Evolutionary conservation across 1,140 invertebrate genomes (phyloP), one percentile per base, ranked within the genome.

Genomic region (fruit fly (Drosophila melanogaster)): DNA sequence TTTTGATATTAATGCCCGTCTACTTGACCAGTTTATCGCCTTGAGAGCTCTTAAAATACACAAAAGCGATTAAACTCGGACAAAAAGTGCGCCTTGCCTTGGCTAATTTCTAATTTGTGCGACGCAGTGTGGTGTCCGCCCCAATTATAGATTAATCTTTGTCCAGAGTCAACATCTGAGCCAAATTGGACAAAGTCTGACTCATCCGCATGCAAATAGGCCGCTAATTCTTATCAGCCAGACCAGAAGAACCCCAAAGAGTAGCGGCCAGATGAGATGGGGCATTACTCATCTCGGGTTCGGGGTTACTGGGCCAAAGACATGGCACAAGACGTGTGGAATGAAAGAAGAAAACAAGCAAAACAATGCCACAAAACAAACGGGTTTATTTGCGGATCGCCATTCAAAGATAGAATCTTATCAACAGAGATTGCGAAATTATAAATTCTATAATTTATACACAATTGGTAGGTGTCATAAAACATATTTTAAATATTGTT

Each of bases 231-330:
- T 57, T 71, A 70, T 70, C 67, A 57, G 43, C 35, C 41, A 33
- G 37, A 7, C 35, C 50, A 57, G 43, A 57, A 57, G 43, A 55
- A 69, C 14, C 26, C 40, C 62, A n/a, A 0, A 33, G 24, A 44
- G 38, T 14, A 44, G 24, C 61, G 17, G 17, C 35, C 46, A 19
- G 55, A 30, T 30, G 30, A 57, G 50, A 70, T 46, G 51, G 22
- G 65, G 66, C 66, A 67, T 46, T 55, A 69, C 65, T 69, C 62
- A 67, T 24, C 40, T 55, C 11, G 41, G 41, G 41, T 30, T 47
- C 17, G 50, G 67, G 67, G 67, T 70, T 40, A 70, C 43, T 70
- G 67, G 67, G 65, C 49, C 67, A 71, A 49, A 49, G 15, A 19
- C 33, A 55, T 46, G 35, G 61, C 33, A 14, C 17, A 33, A 49